Base-by-base conservation (phyloP, 2,797 vertebrate genomes). In the Enoplosus armatus region DNA sequence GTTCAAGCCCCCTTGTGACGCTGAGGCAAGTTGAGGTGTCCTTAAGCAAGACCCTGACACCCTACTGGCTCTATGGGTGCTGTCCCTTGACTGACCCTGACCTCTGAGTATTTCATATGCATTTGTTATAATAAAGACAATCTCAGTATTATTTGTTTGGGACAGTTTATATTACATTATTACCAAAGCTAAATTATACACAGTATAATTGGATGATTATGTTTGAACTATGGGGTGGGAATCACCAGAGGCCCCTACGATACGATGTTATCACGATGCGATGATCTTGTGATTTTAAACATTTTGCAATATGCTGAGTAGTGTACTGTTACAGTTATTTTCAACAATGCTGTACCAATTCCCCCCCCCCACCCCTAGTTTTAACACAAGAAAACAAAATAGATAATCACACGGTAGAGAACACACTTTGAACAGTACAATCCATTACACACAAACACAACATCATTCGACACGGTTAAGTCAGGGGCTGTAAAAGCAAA, bases 1-100 rank as follows among this genome's bases (percentile, higher is more conserved):
- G 18, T 31, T 31, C 43, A 48, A 65, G 24, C 24, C 3, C 3
- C 33, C 35, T 24, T 51, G 51, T 73, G 24, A 53, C n/a, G 12
- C 51, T n/a, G n/a, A 41, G 45, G 20, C 56, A 56, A 35, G 12
- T n/a, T 64, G 27, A 56, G 43, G 68, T 31, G 68, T 20, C 50
- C 33, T 50, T 31, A 6, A 56, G 6, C 12, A 55, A 47, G 39
- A 33, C 10, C 16, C 50, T 27, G 35, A 27, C 47, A 45, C 11
- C 43, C 20, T 6, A 1, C 10, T 33, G 33, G 8, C 22, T 50
- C 31, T 26, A 18, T 43, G n/a, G 45, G 8, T 8, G n/a, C 29
- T 48, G 26, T 27, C 63, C 55, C 31, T 14, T 11, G 24, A 20
- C 43, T 29, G n/a, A 55, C 15, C 41, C 39, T 48, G 62, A 58